Evolutionary conservation across 2,888 invertebrate genomes (phyloP).

Genomic region (Lepidochitona cinerea): DNA sequence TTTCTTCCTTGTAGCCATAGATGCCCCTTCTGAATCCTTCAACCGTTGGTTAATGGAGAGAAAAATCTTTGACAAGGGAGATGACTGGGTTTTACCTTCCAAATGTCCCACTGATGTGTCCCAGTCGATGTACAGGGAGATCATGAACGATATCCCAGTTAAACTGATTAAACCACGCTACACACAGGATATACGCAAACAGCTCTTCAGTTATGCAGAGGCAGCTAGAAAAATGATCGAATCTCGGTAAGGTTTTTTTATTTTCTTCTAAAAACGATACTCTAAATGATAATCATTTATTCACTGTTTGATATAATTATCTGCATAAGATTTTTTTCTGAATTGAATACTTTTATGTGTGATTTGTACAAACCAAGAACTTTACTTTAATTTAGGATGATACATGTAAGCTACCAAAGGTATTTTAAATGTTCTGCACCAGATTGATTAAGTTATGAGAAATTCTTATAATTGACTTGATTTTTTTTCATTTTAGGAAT

Average conservation of each 20-base stretch:
- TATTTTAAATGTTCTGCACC: too few relatives aligned
- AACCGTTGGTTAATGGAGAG: conserved; percentile 96
- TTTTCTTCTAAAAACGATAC: too few relatives aligned
- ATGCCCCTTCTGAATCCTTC: conserved; percentile 96
- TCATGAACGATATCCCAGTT: conserved; percentile 98
- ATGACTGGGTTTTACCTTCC: conserved; percentile 92
- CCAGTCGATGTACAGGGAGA: conserved; percentile 94
- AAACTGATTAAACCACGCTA: conserved; percentile 96
- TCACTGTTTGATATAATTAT: too few relatives aligned
- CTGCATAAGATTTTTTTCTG: too few relatives aligned
- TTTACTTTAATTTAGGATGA: too few relatives aligned
- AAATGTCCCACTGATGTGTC: conserved; percentile 94
- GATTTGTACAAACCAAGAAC: too few relatives aligned
- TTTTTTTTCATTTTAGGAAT: conserved; percentile 75
- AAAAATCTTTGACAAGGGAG: conserved; percentile 90
- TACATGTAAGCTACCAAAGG: too few relatives aligned
- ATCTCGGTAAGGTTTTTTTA: conserved; percentile 76
- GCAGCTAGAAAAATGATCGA: conserved; percentile 98
- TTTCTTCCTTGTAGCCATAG: conserved; percentile 78
- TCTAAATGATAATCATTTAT: too few relatives aligned
- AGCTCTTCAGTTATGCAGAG: conserved; percentile 93
- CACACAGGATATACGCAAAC: conserved; percentile 95
- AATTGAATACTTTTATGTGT: background rate
- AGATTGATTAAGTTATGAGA: too few relatives aligned
- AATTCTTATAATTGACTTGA: too few relatives aligned